A percentile compares a stretch with the other conserved stretches of the same genome.
phyloP scores from a whole-genome alignment of 2,113 vertebrate genomes.

The Mirza zaza region DNA sequence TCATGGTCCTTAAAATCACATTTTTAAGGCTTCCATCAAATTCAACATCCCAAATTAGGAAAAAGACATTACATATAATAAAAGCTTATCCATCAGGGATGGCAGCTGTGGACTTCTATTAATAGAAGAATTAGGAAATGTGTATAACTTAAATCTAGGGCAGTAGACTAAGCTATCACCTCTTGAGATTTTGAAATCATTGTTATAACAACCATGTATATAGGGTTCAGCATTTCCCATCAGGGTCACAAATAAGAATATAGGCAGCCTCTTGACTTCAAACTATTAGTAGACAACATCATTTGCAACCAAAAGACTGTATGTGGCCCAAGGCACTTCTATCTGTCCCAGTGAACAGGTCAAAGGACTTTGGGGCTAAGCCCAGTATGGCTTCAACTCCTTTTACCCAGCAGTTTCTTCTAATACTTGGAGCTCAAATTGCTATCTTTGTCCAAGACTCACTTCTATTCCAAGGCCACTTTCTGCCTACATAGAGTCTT shows the following conservation, averaged over 20 bases:
- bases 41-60: neutral
- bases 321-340: neutral
- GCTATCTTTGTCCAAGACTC: neutral
- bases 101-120: slow-evolving; percentile 31
- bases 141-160: neutral
- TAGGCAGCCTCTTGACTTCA: neutral
- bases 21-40: neutral
- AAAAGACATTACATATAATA: slow-evolving; percentile 14
- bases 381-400: neutral
- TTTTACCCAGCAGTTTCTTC: neutral
- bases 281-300: neutral
- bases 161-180: neutral
- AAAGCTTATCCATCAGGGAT: neutral
- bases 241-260: slow-evolving; percentile 9
- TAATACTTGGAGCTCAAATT: neutral
- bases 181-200: slow-evolving; percentile 46
- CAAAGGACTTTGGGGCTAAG: neutral
- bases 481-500: neutral
- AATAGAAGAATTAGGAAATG: slow-evolving; percentile 23
- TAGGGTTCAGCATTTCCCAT: neutral
- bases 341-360: neutral
- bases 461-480: neutral
- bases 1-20: slow-evolving; percentile 33
- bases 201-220: neutral
- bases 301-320: neutral